Evolutionary conservation across 2,888 invertebrate species (phyloP), one percentile per base, ranked within the genome.

Genomic region (Leucania comma): DNA sequence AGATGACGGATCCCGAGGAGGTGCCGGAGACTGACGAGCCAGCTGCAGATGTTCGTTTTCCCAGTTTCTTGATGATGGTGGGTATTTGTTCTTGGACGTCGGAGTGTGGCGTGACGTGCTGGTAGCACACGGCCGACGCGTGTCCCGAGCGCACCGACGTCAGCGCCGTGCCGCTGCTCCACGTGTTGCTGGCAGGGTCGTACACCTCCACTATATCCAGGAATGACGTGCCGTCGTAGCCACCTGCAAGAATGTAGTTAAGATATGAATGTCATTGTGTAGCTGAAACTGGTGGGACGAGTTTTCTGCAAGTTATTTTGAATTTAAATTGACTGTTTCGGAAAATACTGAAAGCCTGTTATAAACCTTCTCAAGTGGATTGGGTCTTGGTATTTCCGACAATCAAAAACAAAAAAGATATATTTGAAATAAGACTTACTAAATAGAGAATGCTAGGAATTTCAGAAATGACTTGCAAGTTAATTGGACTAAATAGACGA

Each of bases 111-210:
- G 97, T 96, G 24, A 97, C 97, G 84, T 97, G 97, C 88, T 97
- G 97, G 93, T 98, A 98, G 88, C 98, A 98, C 20, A 99, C 98
- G 4, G 99, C 98, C 58, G 98, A 98, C 0, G 99, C 98, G 93
- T 99, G 99, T 0, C 99, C 99, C 14, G 99, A 99, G 63, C 99
- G 97, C 14, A 98, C 98, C 8, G 98, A 98, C 26, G 98, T 97
- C 89, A 99, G 97, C 8, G 98, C 97, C 9, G 97, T 96, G 51
- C 98, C 98, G 78, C 97, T 96, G 76, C 96, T 96, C 99, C 99
- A 99, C 24, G 94, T 90, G 93, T 99, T 97, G 56, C 96, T 96
- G 3, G 96, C 94, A 6, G 98, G 98, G 91, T 99, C 98, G 93
- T 98, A 99, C 70, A 98, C 98, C 94, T 99, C 99, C 26, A 99